Base-by-base conservation (phyloP, 2,888 invertebrate species). In the Acleris sparsana region DNA sequence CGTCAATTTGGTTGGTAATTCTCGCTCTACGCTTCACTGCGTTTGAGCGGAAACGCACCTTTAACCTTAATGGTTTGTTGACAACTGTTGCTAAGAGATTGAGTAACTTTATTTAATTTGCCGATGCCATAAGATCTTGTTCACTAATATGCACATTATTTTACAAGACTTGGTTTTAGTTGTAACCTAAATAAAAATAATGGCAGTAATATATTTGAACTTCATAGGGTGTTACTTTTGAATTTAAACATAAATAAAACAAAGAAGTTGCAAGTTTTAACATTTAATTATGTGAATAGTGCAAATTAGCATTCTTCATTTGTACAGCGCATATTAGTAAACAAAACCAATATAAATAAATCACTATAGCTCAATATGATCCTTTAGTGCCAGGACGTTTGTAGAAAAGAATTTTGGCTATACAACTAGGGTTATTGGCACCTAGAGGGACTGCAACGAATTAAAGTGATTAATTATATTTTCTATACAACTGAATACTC, bases 221-320 rank as follows among this genome's bases (percentile, higher is more conserved):
- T 39, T 39, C 39, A 11, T 13, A 39, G 39, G 39, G 39, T 39
- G 13, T 13, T 39, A 39, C 4, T 39, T 13, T 13, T 39, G 1
- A 39, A 1, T 13, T 29, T 53, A 43, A 33, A 33, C 0, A n/a
- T 22, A 20, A 59, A 57, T 52, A 66, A 62, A 66, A 62, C 57
- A 57, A 61, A 22, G 13, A 29, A 22, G 49, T 39, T 46, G 18
- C 56, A 66, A 66, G 51, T 62, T 62, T 66, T 57, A 66, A 66
- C 61, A 49, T 62, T 62, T 62, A 66, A 66, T 66, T 66, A 46
- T 61, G 52, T 57, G 56, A 66, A 62, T 57, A 62, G 62, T 62
- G 66, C 56, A 56, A 56, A 56, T 66, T 57, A 44, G 66, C 61
- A 39, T 52, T 39, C 52, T 62, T 57, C 49, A 17, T 56, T 62